A percentile compares a stretch with the other conserved stretches of the same genome.
These are phyloP conservation scores for Xiphorhynchus elegans DNA, from an alignment of 2,113 vertebrate species.

Conservation along the genomic window DNA sequence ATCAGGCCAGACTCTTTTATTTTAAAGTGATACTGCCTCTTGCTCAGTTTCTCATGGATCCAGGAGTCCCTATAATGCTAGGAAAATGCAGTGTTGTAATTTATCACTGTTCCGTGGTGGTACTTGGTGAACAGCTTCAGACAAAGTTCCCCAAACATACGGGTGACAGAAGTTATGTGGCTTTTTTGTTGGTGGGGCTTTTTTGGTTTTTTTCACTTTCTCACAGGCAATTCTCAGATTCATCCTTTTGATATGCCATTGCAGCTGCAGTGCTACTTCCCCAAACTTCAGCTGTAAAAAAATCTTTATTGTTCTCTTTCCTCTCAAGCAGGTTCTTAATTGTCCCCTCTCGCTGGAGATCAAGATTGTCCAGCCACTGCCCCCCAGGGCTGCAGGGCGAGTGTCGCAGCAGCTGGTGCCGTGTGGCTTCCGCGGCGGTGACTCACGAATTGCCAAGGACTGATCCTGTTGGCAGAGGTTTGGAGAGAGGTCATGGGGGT, in stretches of 20 bases:
- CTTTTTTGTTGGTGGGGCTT: not conserved
- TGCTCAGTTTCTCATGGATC: not conserved
- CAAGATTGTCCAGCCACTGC: not conserved
- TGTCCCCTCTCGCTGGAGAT: not conserved
- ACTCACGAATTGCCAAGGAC: not conserved
- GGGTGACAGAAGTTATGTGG: not conserved
- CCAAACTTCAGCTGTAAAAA: not conserved
- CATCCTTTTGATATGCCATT: not conserved
- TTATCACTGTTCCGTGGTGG: not conserved
- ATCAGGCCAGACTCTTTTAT: not conserved
- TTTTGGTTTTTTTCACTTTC: not conserved
- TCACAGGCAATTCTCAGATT: not conserved
- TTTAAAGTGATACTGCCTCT: not conserved
- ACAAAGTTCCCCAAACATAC: not conserved
- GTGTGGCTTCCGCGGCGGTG: not conserved
- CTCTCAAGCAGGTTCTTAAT: not conserved
- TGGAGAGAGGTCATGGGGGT: not conserved
- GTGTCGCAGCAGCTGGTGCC: not conserved
- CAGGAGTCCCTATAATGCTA: not conserved
- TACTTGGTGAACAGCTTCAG: not conserved
- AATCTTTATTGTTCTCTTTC: not conserved
- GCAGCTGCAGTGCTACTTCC: not conserved
- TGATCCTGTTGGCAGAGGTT: not conserved
- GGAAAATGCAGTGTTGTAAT: not conserved
- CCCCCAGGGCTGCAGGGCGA: accelerated